Conservation (phyloP, 2,888 invertebrate species). For the Drosophila pseudotalamancana region DNA sequence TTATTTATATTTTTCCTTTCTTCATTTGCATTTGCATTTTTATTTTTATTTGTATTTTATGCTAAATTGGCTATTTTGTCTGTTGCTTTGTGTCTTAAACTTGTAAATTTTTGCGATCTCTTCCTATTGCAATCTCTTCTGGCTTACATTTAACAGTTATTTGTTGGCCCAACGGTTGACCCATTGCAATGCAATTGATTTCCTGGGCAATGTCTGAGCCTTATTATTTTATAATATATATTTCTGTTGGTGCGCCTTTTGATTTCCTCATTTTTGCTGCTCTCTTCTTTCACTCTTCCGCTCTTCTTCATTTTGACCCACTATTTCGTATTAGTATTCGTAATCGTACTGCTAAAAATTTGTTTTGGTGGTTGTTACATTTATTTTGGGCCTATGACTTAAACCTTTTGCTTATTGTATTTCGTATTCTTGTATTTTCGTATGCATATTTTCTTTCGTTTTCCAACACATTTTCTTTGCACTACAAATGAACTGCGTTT, state of each 20-base stretch:
- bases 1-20: conserved; percentile 6
- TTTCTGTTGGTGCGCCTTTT: conserved; percentile 23
- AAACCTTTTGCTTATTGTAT: conserved; percentile 75
- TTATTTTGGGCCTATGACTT: conserved; percentile 75
- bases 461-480: conserved; percentile 53
- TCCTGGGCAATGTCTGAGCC: conserved; percentile 21
- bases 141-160: conserved; percentile 67
- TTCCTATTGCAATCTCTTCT: conserved; percentile 28
- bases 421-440: conserved; percentile 34
- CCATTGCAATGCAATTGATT: conserved; percentile 21
- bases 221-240: conserved; percentile 18
- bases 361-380: conserved; percentile 63
- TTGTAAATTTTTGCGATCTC: conserved; percentile 52
- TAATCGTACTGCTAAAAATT: conserved; percentile 64
- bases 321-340: conserved; percentile 25
- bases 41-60: conserved; percentile 57
- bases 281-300: background rate
- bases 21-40: conserved; percentile 39
- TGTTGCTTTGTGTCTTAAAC: conserved; percentile 72
- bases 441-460: conserved; percentile 25
- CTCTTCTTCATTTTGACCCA: conserved; percentile 22
- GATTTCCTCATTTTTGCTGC: conserved; percentile 33
- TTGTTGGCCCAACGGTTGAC: conserved; percentile 31
- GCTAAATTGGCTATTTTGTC: conserved; percentile 78
- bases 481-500: conserved; percentile 66